A percentile compares a stretch with the other conserved stretches of the same genome.
phyloP scores from a whole-genome alignment of 2,113 vertebrate genomes.

The Chaetops frenatus region DNA sequence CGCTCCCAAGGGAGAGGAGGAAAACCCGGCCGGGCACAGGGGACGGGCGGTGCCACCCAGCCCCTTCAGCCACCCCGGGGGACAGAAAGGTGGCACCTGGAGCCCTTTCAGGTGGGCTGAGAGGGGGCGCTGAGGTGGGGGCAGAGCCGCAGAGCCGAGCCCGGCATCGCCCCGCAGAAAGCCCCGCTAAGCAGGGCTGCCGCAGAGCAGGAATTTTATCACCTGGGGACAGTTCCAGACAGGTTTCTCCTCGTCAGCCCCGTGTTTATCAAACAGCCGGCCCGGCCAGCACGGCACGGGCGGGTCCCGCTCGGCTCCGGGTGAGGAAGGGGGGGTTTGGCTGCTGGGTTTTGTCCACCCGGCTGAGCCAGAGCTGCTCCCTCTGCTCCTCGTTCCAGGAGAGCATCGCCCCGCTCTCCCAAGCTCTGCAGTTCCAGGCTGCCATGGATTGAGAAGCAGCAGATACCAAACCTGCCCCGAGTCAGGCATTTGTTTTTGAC shows the following conservation, averaged over 20 bases:
- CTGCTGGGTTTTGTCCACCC: accelerated
- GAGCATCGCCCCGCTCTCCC: accelerated
- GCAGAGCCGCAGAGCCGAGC: neutral
- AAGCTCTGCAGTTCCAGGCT: neutral
- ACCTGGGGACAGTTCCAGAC: neutral
- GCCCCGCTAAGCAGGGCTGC: accelerated
- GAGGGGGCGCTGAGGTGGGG: accelerated
- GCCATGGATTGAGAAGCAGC: accelerated
- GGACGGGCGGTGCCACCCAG: neutral
- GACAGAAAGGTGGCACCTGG: neutral
- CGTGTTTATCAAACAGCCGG: neutral
- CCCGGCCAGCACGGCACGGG: neutral
- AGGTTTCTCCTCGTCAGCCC: neutral
- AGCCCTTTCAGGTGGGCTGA: neutral
- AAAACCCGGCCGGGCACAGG: neutral
- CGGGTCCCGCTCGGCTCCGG: accelerated
- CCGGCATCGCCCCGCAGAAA: accelerated
- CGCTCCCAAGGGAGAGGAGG: neutral
- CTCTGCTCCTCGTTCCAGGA: neutral
- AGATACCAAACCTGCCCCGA: neutral
- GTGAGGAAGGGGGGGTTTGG: accelerated
- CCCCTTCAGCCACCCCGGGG: neutral
- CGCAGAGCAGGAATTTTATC: neutral
- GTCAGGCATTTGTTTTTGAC: accelerated
- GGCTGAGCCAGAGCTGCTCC: neutral